Base-by-base conservation (phyloP, 2,797 vertebrate species). In the Craterocephalus amniculus region DNA sequence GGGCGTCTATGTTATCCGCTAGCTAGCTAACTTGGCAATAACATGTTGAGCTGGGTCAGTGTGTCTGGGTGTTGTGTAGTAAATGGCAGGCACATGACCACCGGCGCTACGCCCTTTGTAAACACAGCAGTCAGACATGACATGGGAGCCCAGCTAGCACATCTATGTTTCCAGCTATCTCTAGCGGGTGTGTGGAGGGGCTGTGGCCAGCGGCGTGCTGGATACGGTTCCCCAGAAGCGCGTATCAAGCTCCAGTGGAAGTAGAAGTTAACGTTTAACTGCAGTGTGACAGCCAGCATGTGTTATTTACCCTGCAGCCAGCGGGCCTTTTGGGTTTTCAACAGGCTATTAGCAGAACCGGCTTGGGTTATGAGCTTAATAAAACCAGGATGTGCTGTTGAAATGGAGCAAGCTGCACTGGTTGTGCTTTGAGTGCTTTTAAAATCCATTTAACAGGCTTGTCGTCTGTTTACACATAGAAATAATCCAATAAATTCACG, bases 31-130 rank as follows among this genome's bases (percentile, higher is more conserved):
- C 86, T 72, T 49, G 22, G 35, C 56, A 6, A 6, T 67, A 59
- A 67, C 79, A 69, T 77, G 84, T 80, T 57, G 55, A 54, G 74
- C 60, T 22, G 78, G 4, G 26, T 71, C 27, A 1, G 18, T 51
- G 80, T 36, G 68, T 67, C 20, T 26, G 63, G 43, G 77, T 58
- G 76, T 48, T 58, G 66, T 75, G 56, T 65, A 67, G 71, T 74
- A 54, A 75, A 87, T 63, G 71, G 61, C 59, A 72, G 79, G 45
- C 83, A 87, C 87, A 87, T 88, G 86, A 78, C 79, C 78, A 69
- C 63, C 78, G 74, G 74, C 80, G 59, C 76, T 70, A 1, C 65
- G 52, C 67, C 66, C 72, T 72, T 67, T 66, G 79, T 75, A 67
- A 83, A 80, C 83, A 72, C 78, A 6, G 65, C 60, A 34, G 34